Conservation (phyloP, 2,797 vertebrate species). For the Chelon auratus region DNA sequence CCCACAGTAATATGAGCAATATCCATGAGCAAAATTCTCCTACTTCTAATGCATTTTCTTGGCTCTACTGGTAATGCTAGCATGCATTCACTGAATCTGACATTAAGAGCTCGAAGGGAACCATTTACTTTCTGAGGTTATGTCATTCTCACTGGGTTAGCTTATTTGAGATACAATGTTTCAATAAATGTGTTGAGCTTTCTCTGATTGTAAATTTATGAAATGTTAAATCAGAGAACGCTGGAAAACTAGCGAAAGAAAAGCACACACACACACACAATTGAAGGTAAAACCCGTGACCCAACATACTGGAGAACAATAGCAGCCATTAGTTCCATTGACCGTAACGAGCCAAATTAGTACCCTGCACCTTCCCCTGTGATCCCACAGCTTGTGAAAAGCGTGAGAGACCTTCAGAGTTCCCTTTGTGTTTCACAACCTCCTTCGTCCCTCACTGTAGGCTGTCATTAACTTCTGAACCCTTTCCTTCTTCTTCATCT, state of each 20-base stretch:
- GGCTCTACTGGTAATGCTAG: background rate
- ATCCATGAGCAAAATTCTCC: slow-evolving; percentile 6
- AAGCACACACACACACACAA: slow-evolving; percentile 12
- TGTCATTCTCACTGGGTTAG: background rate
- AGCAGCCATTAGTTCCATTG: slow-evolving; percentile 67
- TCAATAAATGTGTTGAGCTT: background rate
- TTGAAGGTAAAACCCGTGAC: slow-evolving; percentile 8
- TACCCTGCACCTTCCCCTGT: slow-evolving; percentile 66
- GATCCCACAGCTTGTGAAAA: slow-evolving; percentile 63
- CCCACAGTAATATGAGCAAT: background rate
- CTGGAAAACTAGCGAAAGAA: background rate
- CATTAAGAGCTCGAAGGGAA: slow-evolving; percentile 39
- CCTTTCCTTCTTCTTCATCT: slow-evolving; percentile 56
- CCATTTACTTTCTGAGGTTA: slow-evolving; percentile 46
- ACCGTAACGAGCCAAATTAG: slow-evolving; percentile 78
- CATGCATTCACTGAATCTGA: slow-evolving; percentile 38
- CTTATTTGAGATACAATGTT: slow-evolving; percentile 12
- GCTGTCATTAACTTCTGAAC: slow-evolving; percentile 78
- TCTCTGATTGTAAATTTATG: background rate
- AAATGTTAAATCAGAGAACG: slow-evolving; percentile 3
- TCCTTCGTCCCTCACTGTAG: slow-evolving; percentile 55
- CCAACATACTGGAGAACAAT: slow-evolving; percentile 48
- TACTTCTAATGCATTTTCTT: background rate
- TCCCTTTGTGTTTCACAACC: slow-evolving; percentile 41
- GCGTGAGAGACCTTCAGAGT: slow-evolving; percentile 33